A percentile compares a stretch with the other conserved stretches of the same genome.
Conservation (phyloP, 2,888 invertebrate genomes). For the Hipparchia sbordonii region DNA sequence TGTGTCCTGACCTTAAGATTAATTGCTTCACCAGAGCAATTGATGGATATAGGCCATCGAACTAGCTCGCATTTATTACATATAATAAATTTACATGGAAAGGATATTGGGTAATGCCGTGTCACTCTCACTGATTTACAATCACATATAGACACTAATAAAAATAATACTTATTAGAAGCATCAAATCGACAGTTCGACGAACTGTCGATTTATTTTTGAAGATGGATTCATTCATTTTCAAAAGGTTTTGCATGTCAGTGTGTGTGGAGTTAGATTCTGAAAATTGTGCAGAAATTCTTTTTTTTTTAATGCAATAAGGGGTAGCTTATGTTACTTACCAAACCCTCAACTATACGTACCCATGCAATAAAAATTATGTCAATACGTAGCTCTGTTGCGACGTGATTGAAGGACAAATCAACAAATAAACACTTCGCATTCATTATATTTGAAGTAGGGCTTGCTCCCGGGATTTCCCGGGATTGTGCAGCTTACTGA, state of each 20-base stretch:
- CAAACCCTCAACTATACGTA: too few species aligned
- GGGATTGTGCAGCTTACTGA: too few species aligned
- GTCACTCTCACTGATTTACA: constrained; percentile 1
- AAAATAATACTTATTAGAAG: neutral
- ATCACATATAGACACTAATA: neutral
- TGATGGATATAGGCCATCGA: constrained; percentile 4
- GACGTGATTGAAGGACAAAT: too few species aligned
- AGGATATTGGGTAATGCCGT: constrained; percentile 15
- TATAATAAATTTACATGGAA: constrained; percentile 13
- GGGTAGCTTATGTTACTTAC: too few species aligned
- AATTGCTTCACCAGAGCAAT: constrained; percentile 3
- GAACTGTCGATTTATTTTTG: neutral
- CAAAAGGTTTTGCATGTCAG: too few species aligned
- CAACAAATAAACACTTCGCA: neutral
- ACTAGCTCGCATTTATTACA: constrained; percentile 1
- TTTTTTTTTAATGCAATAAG: too few species aligned
- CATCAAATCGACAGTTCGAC: neutral
- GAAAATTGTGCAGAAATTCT: too few species aligned
- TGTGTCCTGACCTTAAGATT: neutral
- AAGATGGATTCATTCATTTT: neutral
- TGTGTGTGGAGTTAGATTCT: too few species aligned
- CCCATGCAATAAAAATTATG: too few species aligned
- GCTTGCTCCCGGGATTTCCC: too few species aligned
- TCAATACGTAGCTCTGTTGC: too few species aligned
- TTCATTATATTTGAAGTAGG: neutral